Percentiles rank a stretch among this genome's conserved stretches.
phyloP scores from a whole-genome alignment of 2,888 invertebrate genomes.

The Aphidoletes aphidimyza region DNA sequence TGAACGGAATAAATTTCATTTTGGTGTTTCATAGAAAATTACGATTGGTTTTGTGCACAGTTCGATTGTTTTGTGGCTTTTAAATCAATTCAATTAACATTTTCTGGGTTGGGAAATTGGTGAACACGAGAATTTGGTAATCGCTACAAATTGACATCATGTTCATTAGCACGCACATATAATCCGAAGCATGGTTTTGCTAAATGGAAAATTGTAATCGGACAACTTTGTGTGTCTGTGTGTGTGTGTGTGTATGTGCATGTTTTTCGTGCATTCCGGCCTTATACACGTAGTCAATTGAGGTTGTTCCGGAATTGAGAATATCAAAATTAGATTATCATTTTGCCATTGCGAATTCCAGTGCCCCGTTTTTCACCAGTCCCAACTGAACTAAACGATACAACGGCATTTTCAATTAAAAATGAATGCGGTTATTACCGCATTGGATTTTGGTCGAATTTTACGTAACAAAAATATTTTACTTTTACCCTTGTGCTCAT shows the following conservation, averaged over 20 bases:
- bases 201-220: too few relatives aligned
- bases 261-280: slow-evolving; percentile 14
- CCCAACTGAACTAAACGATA: not conserved
- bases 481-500: too few relatives aligned
- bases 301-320: slow-evolving; percentile 30
- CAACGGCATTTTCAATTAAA: slow-evolving; percentile 13
- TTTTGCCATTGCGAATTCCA: not conserved
- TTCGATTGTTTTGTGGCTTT: slow-evolving; percentile 48
- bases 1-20: slow-evolving; percentile 15
- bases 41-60: slow-evolving; percentile 27
- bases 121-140: slow-evolving; percentile 43
- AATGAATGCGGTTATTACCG: not conserved
- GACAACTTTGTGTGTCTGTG: too few relatives aligned
- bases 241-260: too few relatives aligned
- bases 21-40: not conserved
- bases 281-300: too few relatives aligned
- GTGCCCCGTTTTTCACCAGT: not conserved
- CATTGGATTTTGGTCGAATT: slow-evolving; percentile 11
- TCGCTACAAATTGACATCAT: slow-evolving; percentile 50
- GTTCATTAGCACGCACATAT: slow-evolving; percentile 18
- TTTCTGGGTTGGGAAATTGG: not conserved
- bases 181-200: too few relatives aligned
- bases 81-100: slow-evolving; percentile 51
- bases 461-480: not conserved
- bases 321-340: slow-evolving; percentile 31